Conservation (phyloP, 2,113 vertebrate genomes). For the Vulpes ferrilata region DNA sequence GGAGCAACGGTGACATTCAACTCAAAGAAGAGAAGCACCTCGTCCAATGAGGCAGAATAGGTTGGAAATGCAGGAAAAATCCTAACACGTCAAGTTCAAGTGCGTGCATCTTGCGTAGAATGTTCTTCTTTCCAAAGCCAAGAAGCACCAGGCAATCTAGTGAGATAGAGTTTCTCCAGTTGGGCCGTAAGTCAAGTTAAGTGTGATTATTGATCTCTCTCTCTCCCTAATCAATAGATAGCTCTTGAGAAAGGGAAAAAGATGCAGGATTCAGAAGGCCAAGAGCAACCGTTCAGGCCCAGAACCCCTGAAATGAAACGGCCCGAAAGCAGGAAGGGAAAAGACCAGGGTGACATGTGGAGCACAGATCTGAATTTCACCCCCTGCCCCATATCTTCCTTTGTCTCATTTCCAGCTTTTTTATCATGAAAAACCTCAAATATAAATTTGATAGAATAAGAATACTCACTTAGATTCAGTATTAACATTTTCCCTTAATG, state of each 20-base stretch:
- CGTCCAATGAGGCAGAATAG: neutral
- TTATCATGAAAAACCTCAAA: neutral
- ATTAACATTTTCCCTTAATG: neutral
- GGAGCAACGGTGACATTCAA: neutral
- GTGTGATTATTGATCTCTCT: conserved; percentile 6
- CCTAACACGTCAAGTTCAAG: neutral
- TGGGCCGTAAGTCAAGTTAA: conserved; percentile 13
- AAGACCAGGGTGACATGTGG: neutral
- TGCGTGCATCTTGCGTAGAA: neutral
- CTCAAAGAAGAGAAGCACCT: neutral
- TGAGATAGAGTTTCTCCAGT: neutral
- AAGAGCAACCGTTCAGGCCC: neutral
- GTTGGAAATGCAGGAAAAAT: neutral
- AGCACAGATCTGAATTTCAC: neutral
- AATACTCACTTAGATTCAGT: neutral
- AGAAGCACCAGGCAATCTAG: neutral
- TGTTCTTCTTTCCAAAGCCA: neutral
- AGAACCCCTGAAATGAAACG: neutral
- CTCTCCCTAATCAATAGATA: neutral
- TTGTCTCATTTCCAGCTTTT: neutral
- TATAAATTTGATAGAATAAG: neutral
- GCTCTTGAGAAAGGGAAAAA: neutral
- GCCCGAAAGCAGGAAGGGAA: neutral
- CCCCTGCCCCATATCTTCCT: neutral
- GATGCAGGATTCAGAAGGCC: neutral